Percentiles rank a stretch among this genome's conserved stretches.
phyloP scores from a whole-genome alignment of 2,797 vertebrate genomes.

The Buphagus erythrorhynchus region DNA sequence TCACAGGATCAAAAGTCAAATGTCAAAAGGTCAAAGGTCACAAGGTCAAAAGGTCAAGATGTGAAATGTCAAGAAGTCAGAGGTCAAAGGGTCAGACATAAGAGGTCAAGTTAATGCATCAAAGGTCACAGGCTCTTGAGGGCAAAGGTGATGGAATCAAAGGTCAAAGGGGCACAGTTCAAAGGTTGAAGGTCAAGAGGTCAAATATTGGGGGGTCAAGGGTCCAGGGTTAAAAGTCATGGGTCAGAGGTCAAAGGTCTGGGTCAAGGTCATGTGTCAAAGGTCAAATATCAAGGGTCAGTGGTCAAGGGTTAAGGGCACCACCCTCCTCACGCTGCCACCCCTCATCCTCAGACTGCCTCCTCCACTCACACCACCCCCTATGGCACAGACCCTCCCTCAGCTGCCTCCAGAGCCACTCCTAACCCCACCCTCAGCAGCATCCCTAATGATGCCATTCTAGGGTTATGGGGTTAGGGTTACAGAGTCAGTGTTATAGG shows the following conservation, averaged over 20 bases:
- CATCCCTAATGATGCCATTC: background rate
- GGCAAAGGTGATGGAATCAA: too few relatives aligned
- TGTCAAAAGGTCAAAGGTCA: background rate
- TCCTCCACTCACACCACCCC: background rate
- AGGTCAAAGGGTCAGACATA: background rate
- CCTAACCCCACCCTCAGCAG: background rate
- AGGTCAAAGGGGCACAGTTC: background rate
- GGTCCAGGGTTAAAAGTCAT: background rate
- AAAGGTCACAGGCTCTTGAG: background rate
- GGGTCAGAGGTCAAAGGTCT: background rate
- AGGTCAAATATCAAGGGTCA: background rate
- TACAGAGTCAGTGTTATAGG: too few relatives aligned
- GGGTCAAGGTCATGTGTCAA: background rate
- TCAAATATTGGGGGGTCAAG: background rate
- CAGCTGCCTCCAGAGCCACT: background rate
- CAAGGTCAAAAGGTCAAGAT: background rate
- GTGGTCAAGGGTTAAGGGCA: background rate
- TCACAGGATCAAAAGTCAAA: background rate
- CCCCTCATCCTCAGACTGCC: background rate
- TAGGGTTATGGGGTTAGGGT: background rate
- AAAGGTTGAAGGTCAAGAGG: background rate
- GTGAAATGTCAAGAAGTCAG: background rate
- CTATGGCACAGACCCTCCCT: accelerated
- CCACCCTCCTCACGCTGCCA: background rate
- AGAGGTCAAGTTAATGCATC: background rate